A percentile compares a stretch with the other conserved stretches of the same genome.
Conservation (phyloP, 1,140 invertebrate genomes). For the Homalodisca vitripennis region DNA sequence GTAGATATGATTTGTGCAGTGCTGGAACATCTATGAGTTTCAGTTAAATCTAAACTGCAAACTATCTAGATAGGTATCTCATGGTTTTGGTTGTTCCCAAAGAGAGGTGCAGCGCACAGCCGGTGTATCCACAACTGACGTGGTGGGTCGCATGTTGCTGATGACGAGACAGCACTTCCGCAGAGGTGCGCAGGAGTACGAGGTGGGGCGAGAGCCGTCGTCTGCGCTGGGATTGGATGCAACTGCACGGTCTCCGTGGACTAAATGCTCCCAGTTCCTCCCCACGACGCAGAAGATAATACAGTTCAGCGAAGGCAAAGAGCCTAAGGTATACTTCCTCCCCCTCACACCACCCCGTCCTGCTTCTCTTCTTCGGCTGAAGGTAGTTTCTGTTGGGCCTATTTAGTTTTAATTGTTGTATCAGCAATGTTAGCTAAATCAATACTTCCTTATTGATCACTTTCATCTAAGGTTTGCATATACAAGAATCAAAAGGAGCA, state of each 20-base stretch:
- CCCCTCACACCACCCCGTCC: background rate
- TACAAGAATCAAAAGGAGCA: too few species aligned
- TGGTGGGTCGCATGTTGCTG: conserved; percentile 94
- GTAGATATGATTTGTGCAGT: too few species aligned
- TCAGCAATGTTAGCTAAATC: too few species aligned
- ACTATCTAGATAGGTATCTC: too few species aligned
- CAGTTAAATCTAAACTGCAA: too few species aligned
- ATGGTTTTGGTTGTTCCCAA: too few species aligned
- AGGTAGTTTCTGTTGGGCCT: too few species aligned
- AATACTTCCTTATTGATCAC: too few species aligned
- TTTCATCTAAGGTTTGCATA: too few species aligned
- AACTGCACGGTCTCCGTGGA: conserved; percentile 89
- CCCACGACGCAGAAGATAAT: conserved; percentile 98
- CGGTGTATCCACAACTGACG: conserved; percentile 96
- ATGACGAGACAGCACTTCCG: conserved; percentile 92
- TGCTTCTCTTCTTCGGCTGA: background rate
- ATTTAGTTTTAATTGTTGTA: too few species aligned
- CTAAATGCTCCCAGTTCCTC: conserved; percentile 96
- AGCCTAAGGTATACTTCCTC: conserved; percentile 59
- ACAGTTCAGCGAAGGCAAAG: conserved; percentile 93
- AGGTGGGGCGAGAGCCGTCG: conserved; percentile 61
- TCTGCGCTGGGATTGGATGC: conserved; percentile 82
- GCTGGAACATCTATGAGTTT: too few species aligned
- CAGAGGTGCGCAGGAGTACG: conserved; percentile 66
- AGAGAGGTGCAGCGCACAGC: conserved; percentile 89